Conservation (phyloP, 2,888 invertebrate species). For the Miltochrista miniata region DNA sequence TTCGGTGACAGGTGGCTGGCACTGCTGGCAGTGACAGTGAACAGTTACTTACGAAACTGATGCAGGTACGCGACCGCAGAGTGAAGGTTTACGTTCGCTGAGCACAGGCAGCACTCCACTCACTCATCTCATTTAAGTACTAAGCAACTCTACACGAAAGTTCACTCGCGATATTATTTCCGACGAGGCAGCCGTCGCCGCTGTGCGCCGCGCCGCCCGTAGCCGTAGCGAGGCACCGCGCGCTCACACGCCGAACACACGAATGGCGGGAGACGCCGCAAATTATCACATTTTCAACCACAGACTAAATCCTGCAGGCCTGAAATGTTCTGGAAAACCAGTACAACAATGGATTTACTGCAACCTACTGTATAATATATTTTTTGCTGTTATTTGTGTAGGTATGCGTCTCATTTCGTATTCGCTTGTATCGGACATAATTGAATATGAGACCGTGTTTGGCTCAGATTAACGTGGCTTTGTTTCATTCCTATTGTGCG, state of each 20-base stretch:
- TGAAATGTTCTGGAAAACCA: conserved; percentile 25
- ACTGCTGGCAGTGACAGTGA: too few species aligned
- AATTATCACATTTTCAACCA: conserved; percentile 16
- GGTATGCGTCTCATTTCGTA: conserved; percentile 45
- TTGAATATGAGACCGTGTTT: conserved; percentile 55
- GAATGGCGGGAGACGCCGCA: conserved; percentile 54
- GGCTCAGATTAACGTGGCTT: conserved; percentile 53
- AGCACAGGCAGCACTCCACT: conserved; percentile 33
- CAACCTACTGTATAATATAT: conserved; percentile 9
- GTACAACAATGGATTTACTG: conserved; percentile 33
- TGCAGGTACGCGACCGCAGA: conserved; percentile 7
- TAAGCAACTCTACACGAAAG: conserved; percentile 37
- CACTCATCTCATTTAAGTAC: too few species aligned
- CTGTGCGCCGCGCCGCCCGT: too few species aligned
- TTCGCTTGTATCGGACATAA: conserved; percentile 49
- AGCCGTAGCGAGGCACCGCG: conserved; percentile 59
- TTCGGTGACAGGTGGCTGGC: too few species aligned
- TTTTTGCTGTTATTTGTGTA: conserved; percentile 16
- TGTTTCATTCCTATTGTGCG: conserved; percentile 50
- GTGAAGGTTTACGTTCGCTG: conserved; percentile 27
- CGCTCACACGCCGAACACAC: conserved; percentile 53
- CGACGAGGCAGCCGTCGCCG: conserved; percentile 44
- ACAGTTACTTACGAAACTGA: not conserved
- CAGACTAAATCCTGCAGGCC: conserved; percentile 27
- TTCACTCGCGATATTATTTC: conserved; percentile 52